Percentiles rank a stretch among this genome's conserved stretches.
Evolutionary conservation across 2,797 vertebrate species (phyloP).

Genomic region (Buceros bicornis): DNA sequence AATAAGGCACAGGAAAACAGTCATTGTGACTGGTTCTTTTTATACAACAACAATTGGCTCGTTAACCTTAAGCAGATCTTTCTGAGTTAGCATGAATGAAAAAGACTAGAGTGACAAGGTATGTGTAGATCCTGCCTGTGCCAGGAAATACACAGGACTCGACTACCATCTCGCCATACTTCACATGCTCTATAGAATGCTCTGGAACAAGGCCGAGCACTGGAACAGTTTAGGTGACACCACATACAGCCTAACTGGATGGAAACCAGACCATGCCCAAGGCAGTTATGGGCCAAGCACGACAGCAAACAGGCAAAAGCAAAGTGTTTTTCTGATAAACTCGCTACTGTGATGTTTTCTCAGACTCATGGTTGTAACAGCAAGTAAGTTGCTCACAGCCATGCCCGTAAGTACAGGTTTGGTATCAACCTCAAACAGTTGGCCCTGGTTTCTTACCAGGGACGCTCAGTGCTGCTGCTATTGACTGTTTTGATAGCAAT

Average conservation of each 20-base stretch:
- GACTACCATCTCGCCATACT: neutral
- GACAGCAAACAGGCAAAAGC: neutral
- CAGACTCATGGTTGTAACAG: neutral
- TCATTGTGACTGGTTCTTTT: slow-evolving; percentile 24
- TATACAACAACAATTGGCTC: slow-evolving; percentile 54
- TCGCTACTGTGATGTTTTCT: neutral
- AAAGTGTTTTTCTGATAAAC: neutral
- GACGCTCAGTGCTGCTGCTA: neutral
- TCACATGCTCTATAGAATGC: neutral
- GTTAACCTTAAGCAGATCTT: slow-evolving; percentile 62
- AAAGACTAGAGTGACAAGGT: neutral
- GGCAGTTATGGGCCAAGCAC: neutral
- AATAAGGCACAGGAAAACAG: slow-evolving; percentile 62
- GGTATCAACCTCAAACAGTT: neutral
- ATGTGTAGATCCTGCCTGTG: neutral
- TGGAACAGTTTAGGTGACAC: neutral
- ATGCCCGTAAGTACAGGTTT: neutral
- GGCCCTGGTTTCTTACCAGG: neutral
- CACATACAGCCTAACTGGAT: neutral
- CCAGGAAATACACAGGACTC: neutral
- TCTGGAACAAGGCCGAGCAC: neutral
- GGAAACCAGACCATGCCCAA: neutral
- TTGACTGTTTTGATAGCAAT: neutral
- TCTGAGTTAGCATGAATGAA: slow-evolving; percentile 26
- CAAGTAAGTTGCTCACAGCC: neutral